phyloP scores from a whole-genome alignment of 2,888 invertebrate genomes.

The Diarsia brunnea region DNA sequence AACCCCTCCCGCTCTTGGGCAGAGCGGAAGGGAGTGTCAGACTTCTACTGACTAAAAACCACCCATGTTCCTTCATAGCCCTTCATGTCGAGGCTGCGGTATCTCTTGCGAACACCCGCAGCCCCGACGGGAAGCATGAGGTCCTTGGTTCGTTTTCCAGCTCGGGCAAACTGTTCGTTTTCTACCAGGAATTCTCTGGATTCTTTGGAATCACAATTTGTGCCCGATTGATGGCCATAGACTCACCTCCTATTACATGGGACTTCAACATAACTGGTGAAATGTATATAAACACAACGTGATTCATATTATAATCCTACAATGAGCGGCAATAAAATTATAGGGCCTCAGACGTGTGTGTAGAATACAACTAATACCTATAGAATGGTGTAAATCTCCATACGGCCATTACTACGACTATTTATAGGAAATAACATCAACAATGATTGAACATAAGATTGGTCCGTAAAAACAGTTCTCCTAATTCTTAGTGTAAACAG shows the following conservation, averaged over 20 bases:
- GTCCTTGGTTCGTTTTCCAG: not conserved
- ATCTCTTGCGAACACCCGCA: no score
- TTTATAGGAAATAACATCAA: slow-evolving; percentile 33
- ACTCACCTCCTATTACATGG: not conserved
- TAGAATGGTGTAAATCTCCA: not conserved
- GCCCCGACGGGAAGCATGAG: no score
- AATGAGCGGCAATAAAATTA: no score
- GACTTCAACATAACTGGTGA: not conserved
- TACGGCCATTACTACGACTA: slow-evolving; percentile 11
- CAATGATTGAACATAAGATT: slow-evolving; percentile 9
- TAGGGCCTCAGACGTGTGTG: no score
- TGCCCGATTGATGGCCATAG: not conserved
- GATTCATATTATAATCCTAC: no score
- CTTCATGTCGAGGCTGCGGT: no score
- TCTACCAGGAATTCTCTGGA: not conserved
- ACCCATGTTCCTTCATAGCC: no score
- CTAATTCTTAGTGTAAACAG: slow-evolving; percentile 38
- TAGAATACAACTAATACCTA: no score
- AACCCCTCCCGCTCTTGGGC: no score
- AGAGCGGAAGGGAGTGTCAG: no score
- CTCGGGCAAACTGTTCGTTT: not conserved
- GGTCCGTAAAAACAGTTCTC: slow-evolving; percentile 7
- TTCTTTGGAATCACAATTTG: not conserved
- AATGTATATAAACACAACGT: not conserved
- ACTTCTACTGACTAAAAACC: no score